Evolutionary conservation across 1,140 invertebrate genomes (phyloP).

Genomic region (Lepeophtheirus salmonis): DNA sequence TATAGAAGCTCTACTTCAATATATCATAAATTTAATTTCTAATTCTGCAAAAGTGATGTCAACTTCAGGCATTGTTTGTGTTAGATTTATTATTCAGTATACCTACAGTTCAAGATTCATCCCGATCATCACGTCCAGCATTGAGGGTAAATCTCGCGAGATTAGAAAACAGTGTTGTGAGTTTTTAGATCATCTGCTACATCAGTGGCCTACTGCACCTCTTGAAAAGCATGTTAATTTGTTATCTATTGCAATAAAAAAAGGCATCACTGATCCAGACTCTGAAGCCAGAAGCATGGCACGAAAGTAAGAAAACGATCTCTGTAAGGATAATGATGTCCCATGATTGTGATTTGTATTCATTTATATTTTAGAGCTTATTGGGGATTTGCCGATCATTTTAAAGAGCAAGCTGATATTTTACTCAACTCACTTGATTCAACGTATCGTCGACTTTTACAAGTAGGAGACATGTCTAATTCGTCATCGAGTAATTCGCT

Average conservation of each 20-base stretch:
- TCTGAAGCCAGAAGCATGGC: constrained; percentile 55
- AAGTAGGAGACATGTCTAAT: constrained; percentile 31
- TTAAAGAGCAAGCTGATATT: constrained; percentile 67
- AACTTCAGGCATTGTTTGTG: constrained; percentile 60
- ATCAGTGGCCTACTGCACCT: constrained; percentile 57
- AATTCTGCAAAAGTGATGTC: constrained; percentile 93
- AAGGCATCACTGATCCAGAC: constrained; percentile 78
- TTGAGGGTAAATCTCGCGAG: constrained; percentile 71
- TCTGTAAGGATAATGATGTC: background rate
- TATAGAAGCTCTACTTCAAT: constrained; percentile 55
- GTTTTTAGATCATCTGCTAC: constrained; percentile 59
- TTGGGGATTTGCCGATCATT: constrained; percentile 72
- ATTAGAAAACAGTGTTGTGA: constrained; percentile 64
- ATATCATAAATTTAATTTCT: constrained; percentile 72
- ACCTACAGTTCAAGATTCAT: constrained; percentile 64
- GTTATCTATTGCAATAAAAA: constrained; percentile 65
- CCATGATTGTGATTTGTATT: constrained; percentile 19
- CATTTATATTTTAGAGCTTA: constrained; percentile 45
- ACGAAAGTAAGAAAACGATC: constrained; percentile 38
- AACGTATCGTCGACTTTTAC: constrained; percentile 59
- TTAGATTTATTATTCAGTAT: constrained; percentile 72
- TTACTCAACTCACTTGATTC: constrained; percentile 62
- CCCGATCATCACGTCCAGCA: constrained; percentile 58
- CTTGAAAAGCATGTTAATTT: constrained; percentile 58
- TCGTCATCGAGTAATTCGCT: constrained; percentile 26